Evolutionary conservation across 2,888 invertebrate genomes (phyloP).

Genomic region (Oscheius sp.): DNA sequence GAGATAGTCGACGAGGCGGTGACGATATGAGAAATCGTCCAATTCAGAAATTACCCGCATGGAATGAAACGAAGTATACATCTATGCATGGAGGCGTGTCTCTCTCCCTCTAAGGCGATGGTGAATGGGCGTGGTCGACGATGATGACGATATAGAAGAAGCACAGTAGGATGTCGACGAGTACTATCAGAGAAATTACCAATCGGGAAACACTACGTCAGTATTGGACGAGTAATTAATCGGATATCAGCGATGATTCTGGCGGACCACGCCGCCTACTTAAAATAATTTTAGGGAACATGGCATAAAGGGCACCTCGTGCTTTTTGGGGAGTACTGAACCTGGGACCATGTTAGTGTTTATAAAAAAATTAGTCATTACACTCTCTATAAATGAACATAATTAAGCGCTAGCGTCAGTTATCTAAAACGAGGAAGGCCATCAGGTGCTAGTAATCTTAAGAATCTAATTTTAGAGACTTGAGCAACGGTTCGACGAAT

Average conservation of each 20-base stretch:
- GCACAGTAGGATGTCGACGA: background rate
- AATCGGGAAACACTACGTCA: background rate
- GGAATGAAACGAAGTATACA: constrained; percentile 15
- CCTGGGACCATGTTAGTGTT: background rate
- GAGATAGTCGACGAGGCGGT: no score
- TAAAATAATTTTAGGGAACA: background rate
- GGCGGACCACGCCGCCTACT: constrained; percentile 11
- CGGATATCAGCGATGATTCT: background rate
- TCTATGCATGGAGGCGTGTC: background rate
- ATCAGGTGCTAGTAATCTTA: background rate
- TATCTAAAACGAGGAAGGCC: background rate
- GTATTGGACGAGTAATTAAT: background rate
- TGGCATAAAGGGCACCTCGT: background rate
- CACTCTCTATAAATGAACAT: constrained; percentile 23
- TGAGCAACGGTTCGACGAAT: constrained; percentile 6
- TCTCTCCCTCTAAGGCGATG: constrained; percentile 5
- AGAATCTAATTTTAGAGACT: constrained; percentile 23
- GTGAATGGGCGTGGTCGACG: constrained; percentile 11
- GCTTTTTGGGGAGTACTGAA: constrained; percentile 2
- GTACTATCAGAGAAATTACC: background rate
- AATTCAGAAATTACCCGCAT: background rate
- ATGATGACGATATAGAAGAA: background rate
- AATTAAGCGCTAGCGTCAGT: constrained; percentile 22
- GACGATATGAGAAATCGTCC: background rate
- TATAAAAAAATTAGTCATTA: constrained; percentile 7